Evolutionary conservation across 2,113 vertebrate species (phyloP).

Genomic region (Tapirus terrestris): DNA sequence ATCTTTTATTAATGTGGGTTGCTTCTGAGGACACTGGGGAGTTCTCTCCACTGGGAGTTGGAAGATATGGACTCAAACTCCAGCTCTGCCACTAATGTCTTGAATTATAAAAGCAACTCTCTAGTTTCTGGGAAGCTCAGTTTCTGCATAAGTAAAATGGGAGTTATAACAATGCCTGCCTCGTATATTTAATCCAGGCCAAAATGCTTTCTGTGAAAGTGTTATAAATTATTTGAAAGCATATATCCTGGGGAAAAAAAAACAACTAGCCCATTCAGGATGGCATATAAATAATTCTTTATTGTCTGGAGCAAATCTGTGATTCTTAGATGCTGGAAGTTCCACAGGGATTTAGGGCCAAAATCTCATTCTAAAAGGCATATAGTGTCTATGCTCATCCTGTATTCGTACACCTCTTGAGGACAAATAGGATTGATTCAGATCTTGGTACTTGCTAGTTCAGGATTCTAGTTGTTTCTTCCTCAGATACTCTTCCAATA

Average conservation of each 20-base stretch:
- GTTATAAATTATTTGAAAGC: neutral
- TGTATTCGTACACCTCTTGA: neutral
- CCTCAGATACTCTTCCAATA: neutral
- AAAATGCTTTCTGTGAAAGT: neutral
- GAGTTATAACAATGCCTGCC: neutral
- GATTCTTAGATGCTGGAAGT: neutral
- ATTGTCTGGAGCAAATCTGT: neutral
- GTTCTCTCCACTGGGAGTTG: neutral
- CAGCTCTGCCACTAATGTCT: neutral
- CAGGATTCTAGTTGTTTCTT: slow-evolving; percentile 15
- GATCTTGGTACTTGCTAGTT: neutral
- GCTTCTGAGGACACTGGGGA: neutral
- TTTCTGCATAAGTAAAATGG: slow-evolving; percentile 39
- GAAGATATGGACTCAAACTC: neutral
- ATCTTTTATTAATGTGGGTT: neutral
- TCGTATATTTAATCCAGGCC: neutral
- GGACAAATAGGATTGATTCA: neutral
- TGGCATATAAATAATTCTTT: neutral
- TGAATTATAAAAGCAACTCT: slow-evolving; percentile 2
- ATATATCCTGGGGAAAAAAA: neutral
- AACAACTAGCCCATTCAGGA: neutral
- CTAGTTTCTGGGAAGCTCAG: neutral
- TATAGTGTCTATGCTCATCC: neutral
- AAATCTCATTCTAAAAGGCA: neutral
- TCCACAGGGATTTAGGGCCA: neutral